A percentile compares a stretch with the other conserved stretches of the same genome.
Conservation (phyloP, 1,140 invertebrate species). For the Caenorhabditis briggsae region DNA sequence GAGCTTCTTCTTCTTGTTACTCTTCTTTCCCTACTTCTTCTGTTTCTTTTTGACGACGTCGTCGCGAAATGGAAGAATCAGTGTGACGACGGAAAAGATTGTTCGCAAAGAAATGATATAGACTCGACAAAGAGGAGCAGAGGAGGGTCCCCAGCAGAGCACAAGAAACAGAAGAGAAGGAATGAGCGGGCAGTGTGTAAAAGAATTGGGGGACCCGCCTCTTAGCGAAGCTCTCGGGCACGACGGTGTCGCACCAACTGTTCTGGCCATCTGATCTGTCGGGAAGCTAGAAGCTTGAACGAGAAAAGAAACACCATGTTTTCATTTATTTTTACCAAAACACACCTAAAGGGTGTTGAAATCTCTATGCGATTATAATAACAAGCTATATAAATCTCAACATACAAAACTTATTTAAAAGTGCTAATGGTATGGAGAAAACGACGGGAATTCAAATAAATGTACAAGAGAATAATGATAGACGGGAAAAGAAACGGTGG, state of each 20-base stretch:
- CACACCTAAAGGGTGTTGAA: constrained; percentile 40
- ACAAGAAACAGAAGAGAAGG: constrained; percentile 49
- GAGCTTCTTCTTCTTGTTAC: not conserved
- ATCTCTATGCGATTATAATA: constrained; percentile 32
- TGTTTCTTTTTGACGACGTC: not conserved
- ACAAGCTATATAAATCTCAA: constrained; percentile 54
- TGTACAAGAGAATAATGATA: constrained; percentile 27
- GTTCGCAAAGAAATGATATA: constrained; percentile 44
- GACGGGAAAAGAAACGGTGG: constrained; percentile 1
- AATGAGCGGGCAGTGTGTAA: constrained; percentile 40
- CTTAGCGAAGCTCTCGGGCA: constrained; percentile 1
- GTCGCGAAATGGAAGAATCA: constrained; percentile 8
- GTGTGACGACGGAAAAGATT: constrained; percentile 27
- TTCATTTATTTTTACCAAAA: constrained; percentile 43
- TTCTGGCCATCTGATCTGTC: constrained; percentile 47
- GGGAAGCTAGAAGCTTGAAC: not conserved
- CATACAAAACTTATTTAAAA: constrained; percentile 40
- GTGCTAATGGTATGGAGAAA: constrained; percentile 3
- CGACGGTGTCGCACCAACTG: constrained; percentile 47
- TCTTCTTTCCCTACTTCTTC: not conserved
- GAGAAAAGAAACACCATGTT: constrained; percentile 27
- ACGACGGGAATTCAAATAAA: not conserved
- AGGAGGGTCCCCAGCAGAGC: not conserved
- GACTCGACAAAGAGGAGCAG: constrained; percentile 16
- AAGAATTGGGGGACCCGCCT: constrained; percentile 39